Evolutionary conservation across 2,888 invertebrate species (phyloP).

Genomic region (Andrena trimmerana): DNA sequence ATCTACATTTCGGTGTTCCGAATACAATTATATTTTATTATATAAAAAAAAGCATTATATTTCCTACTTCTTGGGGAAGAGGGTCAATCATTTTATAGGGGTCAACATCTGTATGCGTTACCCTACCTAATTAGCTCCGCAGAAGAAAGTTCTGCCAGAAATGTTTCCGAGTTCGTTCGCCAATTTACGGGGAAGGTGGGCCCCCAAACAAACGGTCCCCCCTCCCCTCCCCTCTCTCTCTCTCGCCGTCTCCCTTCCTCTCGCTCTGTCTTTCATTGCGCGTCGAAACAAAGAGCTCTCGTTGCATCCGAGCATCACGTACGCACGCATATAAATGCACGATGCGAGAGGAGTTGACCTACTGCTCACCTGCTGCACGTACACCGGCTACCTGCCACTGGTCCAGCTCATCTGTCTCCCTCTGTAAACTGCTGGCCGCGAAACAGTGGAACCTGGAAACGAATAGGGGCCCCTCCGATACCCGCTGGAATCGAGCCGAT

Average conservation of each 20-base stretch:
- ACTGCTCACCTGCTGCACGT: conserved; percentile 70
- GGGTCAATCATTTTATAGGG: too few relatives aligned
- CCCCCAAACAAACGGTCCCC: conserved; percentile 10
- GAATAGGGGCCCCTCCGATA: conserved; percentile 1
- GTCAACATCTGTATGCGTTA: too few relatives aligned
- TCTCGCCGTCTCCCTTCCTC: too few relatives aligned
- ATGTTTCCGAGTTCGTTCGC: conserved; percentile 1
- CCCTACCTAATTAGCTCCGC: not conserved
- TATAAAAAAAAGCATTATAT: too few relatives aligned
- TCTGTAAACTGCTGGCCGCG: conserved; percentile 45
- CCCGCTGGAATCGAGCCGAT: conserved; percentile 9
- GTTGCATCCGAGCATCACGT: conserved; percentile 38
- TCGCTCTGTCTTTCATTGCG: too few relatives aligned
- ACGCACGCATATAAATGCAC: conserved; percentile 46
- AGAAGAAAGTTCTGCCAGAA: conserved; percentile 4
- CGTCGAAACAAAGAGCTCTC: conserved; percentile 59
- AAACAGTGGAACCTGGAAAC: conserved; percentile 44
- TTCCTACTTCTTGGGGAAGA: too few relatives aligned
- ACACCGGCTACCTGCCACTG: conserved; percentile 67
- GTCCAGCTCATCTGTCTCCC: conserved; percentile 66
- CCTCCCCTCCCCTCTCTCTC: not conserved
- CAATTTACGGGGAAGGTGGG: conserved; percentile 14
- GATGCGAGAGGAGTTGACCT: conserved; percentile 55
- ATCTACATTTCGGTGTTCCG: too few relatives aligned
- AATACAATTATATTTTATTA: too few relatives aligned